Evolutionary conservation across 1,140 invertebrate genomes (phyloP).

Genomic region (Trichogramma pretiosum): DNA sequence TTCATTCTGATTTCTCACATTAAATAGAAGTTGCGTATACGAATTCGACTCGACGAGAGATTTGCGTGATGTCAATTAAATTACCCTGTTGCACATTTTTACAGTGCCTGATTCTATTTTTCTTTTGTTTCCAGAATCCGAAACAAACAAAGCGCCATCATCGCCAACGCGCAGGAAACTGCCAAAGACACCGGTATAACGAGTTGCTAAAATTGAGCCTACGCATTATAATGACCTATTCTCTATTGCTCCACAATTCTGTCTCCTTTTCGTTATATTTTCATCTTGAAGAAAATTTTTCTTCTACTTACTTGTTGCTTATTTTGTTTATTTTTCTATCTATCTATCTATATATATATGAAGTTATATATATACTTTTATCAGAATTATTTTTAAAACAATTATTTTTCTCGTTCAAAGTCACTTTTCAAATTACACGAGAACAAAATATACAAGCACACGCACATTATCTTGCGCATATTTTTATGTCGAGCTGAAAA

Average conservation of each 20-base stretch:
- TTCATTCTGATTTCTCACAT: no score
- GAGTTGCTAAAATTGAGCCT: conserved; percentile 45
- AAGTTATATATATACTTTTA: no score
- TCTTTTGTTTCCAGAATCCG: conserved; percentile 56
- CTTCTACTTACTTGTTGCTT: conserved; percentile 28
- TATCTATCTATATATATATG: no score
- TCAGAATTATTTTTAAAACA: no score
- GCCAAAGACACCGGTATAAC: conserved; percentile 89
- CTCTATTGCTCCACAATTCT: conserved; percentile 6
- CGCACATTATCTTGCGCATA: no score
- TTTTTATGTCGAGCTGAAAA: no score
- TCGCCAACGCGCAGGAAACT: conserved; percentile 84
- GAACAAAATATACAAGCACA: no score
- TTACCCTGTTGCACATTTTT: no score
- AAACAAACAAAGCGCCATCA: conserved; percentile 71
- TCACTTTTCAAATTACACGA: background rate
- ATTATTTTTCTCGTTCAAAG: conserved; percentile 6
- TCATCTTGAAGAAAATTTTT: conserved; percentile 15
- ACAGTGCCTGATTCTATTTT: conserved; percentile 7
- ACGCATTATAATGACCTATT: conserved; percentile 41
- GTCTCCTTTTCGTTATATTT: conserved; percentile 28
- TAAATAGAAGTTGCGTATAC: no score
- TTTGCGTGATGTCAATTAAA: no score
- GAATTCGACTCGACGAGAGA: no score
- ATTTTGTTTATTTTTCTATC: conserved; percentile 33